These are phyloP conservation scores for Ceriagrion tenellum DNA, from an alignment of 2,888 invertebrate genomes.

Conservation along the genomic window DNA sequence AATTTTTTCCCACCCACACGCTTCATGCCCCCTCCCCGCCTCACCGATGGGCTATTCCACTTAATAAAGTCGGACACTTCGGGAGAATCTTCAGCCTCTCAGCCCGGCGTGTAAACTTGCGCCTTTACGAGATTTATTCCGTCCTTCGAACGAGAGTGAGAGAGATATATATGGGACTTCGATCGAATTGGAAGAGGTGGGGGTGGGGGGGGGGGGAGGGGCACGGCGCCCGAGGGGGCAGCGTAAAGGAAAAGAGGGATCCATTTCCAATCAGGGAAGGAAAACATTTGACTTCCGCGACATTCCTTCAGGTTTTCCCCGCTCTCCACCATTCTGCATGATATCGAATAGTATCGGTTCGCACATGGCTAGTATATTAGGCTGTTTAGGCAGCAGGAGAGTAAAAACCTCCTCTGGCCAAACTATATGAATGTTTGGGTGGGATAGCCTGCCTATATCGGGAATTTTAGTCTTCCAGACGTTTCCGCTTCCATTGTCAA, in stretches of 20 bases:
- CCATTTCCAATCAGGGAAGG: neutral
- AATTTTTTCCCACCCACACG: neutral
- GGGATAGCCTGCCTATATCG: no score
- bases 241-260: neutral
- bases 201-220: no score
- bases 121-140: neutral
- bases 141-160: neutral
- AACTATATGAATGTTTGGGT: no score
- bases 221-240: no score
- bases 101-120: neutral
- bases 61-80: slow-evolving; percentile 40
- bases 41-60: neutral
- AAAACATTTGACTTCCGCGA: slow-evolving; percentile 16
- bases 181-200: neutral
- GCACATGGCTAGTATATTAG: no score
- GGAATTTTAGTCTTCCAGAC: no score
- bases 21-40: neutral
- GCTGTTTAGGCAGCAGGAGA: no score
- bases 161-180: neutral
- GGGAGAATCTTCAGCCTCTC: neutral
- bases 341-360: neutral
- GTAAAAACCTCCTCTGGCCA: no score
- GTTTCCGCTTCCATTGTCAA: no score
- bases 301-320: neutral
- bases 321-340: neutral